These are phyloP conservation scores for Crocuta crocuta DNA, from an alignment of 2,113 vertebrate genomes.

Conservation along the genomic window DNA sequence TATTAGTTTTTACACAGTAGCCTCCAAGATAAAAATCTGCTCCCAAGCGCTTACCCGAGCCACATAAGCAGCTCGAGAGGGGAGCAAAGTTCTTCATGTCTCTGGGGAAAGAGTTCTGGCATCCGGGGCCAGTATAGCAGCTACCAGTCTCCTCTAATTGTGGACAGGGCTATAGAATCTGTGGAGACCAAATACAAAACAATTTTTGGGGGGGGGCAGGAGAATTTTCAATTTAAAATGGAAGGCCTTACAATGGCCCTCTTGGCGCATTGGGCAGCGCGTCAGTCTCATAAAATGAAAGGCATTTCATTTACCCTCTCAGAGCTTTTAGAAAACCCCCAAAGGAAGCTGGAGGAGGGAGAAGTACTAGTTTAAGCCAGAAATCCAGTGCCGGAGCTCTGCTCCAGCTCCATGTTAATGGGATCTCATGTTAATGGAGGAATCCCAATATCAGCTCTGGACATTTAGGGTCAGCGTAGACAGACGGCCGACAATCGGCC, in stretches of 20 bases:
- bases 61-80: not conserved
- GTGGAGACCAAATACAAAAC: not conserved
- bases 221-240: slow-evolving; percentile 25
- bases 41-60: not conserved
- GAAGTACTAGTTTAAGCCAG: not conserved
- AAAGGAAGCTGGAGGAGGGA: not conserved
- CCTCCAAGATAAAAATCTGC: not conserved
- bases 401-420: not conserved
- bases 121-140: too few relatives aligned
- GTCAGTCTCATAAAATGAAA: not conserved
- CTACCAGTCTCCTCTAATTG: not conserved
- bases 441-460: not conserved
- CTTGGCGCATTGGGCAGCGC: too few relatives aligned
- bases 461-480: not conserved
- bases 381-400: not conserved
- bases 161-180: not conserved
- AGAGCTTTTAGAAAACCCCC: not conserved
- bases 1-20: not conserved
- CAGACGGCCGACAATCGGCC: not conserved
- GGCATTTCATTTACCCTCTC: not conserved
- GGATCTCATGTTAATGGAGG: not conserved
- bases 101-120: not conserved
- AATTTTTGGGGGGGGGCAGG: too few relatives aligned
- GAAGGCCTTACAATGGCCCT: not conserved
- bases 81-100: not conserved